Base-by-base conservation (phyloP, 2,888 invertebrate species). In the Pyralis farinalis region DNA sequence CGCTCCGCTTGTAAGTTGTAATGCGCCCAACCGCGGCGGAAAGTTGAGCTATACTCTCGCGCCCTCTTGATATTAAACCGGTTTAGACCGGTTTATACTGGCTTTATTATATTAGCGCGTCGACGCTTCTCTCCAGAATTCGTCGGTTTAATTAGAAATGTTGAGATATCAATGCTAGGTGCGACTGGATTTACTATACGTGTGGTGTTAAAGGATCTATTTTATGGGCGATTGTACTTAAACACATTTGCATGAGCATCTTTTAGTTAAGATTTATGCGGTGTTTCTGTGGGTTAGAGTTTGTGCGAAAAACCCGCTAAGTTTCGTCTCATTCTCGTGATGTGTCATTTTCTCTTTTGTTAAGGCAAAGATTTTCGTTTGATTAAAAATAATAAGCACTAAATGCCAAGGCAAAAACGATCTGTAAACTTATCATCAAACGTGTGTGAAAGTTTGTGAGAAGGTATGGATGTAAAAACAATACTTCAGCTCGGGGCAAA, bases 101-200 rank as follows among this genome's bases (percentile, higher is more conserved):
- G 83, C 77, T 86, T 83, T 81, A 84, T 83, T 82, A 82, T 83
- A 86, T 85, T 82, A 86, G 71, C 78, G 73, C 74, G 78, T 75
- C 77, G 76, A 71, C 79, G 75, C 58, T 63, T 53, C 60, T 54
- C 60, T 58, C 53, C 63, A 66, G 67, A 73, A 71, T 79, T 72
- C 56, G 68, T 73, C 46, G 67, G 75, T 78, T 80, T 80, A 78
- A 78, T 78, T 78, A 75, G 70, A 59, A 58, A 53, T 55, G 60
- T 60, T 50, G 63, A 55, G 60, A 58, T 71, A 64, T 68, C 62
- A 69, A 67, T 59, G 61, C 58, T 50, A 41, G 47, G 63, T 59
- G 67, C 69, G 63, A 57, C 53, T 53, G 46, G 54, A 50, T 57
- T 56, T 49, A 43, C 38, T 44, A 36, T 43, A 44, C 51, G 44